Evolutionary conservation across 1,140 invertebrate genomes (phyloP), one percentile per base, ranked within the genome.

Genomic region (Gryon sp.): DNA sequence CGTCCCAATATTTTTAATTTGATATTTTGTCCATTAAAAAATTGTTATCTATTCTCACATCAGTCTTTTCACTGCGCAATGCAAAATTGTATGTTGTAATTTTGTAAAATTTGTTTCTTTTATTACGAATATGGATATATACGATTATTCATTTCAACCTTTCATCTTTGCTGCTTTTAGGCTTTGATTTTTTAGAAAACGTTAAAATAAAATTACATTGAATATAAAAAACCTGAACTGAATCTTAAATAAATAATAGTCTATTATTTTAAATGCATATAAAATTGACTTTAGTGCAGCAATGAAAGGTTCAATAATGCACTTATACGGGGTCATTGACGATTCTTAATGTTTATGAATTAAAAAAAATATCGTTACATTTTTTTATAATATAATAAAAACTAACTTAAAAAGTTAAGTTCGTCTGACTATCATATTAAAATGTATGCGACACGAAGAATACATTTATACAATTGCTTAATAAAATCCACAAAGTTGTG

Each of bases 41-140:
- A 48, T 62, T 68, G 53, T 18, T 55, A 76, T 63, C 46, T 68
- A 76, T n/a, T 76, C 72, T 68, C 57, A 69, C 72, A 62, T 76
- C 72, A 76, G 72, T 76, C 72, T 76, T 76, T 66, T 36, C 70
- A 65, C 69, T 57, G 70, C 62, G 1, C 24, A 53, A 68, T 66
- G 32, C 38, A 75, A 68, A 66, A 53, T 75, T 36, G 60, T 66
- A 59, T 65, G 43, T 66, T 15, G 20, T 48, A 12, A 32, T 63
- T 41, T 38, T 74, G 9, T 34, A 12, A 12, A 2, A 1, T 12
- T 34, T 2, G 2, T 12, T 34, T 57, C 18, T 24, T 48, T 20
- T 26, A 57, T 28, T 40, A 48, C 36, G 18, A 48, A 30, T 59
- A 63, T 46, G 9, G n/a, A 30, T 46, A 73, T 19, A 36, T 63